Base-by-base conservation (phyloP, 2,888 invertebrate species). In the Parasteatoda lunata region DNA sequence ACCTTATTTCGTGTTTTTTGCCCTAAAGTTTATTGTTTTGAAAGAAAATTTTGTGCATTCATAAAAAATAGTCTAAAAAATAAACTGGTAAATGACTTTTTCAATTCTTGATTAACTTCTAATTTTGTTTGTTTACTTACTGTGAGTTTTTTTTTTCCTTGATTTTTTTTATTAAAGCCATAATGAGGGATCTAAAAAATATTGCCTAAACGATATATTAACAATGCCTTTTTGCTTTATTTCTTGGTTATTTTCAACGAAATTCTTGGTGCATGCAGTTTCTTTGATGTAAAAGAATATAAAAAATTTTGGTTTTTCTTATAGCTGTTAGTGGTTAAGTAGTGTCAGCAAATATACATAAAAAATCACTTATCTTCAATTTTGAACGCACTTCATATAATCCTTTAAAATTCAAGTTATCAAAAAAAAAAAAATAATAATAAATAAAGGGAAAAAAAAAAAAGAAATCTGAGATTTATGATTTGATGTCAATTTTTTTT, bases 1-100 rank as follows among this genome's bases (percentile, higher is more conserved):
- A 79, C 76, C 85, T n/a, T 70, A 77, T 73, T 73, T 47, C 54
- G 4, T 64, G 45, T 64, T 70, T 47, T 9, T 70, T 47, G 45
- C 47, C 51, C n/a, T 45, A 13, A 30, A 48, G 45, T 65, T 64
- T 49, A 45, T 30, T 71, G 59, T 72, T 79, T 79, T 79, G 65
- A 79, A 79, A 69, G 47, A 79, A 79, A 79, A 13, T 71, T 15
- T 70, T 45, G 13, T 5, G 70, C n/a, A 51, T 7, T 5, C 13
- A 49, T 66, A 77, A 78, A 78, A 78, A 70, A 13, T 49, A 6
- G 5, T 48, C 49, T 45, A 48, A n/a, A 11, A 30, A 45, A 11
- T 45, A 13, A 47, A 13, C 15, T n/a, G n/a, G 64, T 47, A 73
- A 9, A 13, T 48, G 70, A 64, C 64, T 70, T 72, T 79, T 79